Evolutionary conservation across 2,113 vertebrate species (phyloP).

Genomic region (Megaceryle torquata): DNA sequence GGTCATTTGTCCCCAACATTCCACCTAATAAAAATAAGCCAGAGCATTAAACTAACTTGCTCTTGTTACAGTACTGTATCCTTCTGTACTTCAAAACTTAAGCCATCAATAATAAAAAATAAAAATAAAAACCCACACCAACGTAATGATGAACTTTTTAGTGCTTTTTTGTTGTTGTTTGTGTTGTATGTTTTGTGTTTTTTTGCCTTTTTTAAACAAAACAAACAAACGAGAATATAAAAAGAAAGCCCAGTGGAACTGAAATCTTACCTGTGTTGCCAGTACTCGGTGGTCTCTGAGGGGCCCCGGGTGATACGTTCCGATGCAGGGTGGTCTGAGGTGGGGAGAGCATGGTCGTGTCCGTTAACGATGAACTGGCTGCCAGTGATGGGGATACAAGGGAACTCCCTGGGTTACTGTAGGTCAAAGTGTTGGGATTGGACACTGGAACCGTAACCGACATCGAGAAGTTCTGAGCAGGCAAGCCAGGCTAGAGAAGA

Average conservation of each 20-base stretch:
- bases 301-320: slow-evolving; percentile 87
- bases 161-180: too few species aligned
- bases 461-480: slow-evolving; percentile 97
- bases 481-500: slow-evolving; percentile 85
- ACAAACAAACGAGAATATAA: background rate
- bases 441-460: slow-evolving; percentile 96
- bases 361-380: slow-evolving; percentile 85
- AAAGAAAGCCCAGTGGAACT: background rate
- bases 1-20: slow-evolving; percentile 85
- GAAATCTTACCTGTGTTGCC: slow-evolving; percentile 83
- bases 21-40: slow-evolving; percentile 76
- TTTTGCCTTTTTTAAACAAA: too few species aligned
- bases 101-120: background rate
- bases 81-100: background rate
- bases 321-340: slow-evolving; percentile 88
- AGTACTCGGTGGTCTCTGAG: slow-evolving; percentile 90
- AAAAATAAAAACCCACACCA: background rate
- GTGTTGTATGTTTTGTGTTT: background rate
- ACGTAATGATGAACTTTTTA: background rate
- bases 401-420: slow-evolving; percentile 87
- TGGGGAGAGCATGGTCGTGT: slow-evolving; percentile 92
- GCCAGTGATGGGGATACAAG: slow-evolving; percentile 87
- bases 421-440: slow-evolving; percentile 89
- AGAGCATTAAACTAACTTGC: background rate
- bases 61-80: rapidly evolving